These are phyloP conservation scores for Pinna nobilis DNA, from an alignment of 1,140 invertebrate genomes.

Conservation along the genomic window DNA sequence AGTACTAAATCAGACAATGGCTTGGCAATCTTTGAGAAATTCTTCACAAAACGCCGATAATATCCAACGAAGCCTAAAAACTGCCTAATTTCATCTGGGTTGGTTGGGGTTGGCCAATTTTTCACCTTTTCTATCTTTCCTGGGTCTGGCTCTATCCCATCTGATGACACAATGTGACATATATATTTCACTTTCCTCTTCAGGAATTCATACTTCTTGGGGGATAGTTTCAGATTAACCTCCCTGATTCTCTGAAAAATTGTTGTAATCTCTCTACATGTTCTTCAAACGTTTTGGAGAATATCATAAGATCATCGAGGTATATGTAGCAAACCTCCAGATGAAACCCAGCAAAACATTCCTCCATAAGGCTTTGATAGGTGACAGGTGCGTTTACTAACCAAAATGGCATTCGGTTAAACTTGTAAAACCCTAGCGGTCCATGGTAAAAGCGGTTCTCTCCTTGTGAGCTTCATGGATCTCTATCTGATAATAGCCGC, in stretches of 20 bases:
- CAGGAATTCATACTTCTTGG: constrained; percentile 45
- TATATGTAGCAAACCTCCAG: constrained; percentile 39
- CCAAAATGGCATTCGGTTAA: constrained; percentile 39
- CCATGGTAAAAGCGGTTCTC: constrained; percentile 42
- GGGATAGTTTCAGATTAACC: constrained; percentile 38
- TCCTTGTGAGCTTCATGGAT: constrained; percentile 53
- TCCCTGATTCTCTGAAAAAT: constrained; percentile 49
- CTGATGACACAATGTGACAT: constrained; percentile 47
- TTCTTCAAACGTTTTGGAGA: constrained; percentile 31
- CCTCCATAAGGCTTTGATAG: constrained; percentile 56
- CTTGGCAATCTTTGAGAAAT: neutral
- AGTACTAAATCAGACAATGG: neutral
- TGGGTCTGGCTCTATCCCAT: constrained; percentile 9
- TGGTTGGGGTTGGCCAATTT: neutral
- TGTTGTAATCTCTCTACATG: constrained; percentile 39
- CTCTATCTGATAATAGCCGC: constrained; percentile 69
- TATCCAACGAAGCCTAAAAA: constrained; percentile 23
- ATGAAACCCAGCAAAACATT: constrained; percentile 34
- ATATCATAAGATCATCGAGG: constrained; percentile 50
- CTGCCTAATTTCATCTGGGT: neutral
- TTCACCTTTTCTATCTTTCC: constrained; percentile 1
- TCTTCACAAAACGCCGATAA: constrained; percentile 13
- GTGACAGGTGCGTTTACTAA: constrained; percentile 47
- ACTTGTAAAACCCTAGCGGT: constrained; percentile 38
- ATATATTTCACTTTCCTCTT: constrained; percentile 35